Evolutionary conservation across 1,140 invertebrate genomes (phyloP), one percentile per base, ranked within the genome.

Genomic region (Ephestia elutella): DNA sequence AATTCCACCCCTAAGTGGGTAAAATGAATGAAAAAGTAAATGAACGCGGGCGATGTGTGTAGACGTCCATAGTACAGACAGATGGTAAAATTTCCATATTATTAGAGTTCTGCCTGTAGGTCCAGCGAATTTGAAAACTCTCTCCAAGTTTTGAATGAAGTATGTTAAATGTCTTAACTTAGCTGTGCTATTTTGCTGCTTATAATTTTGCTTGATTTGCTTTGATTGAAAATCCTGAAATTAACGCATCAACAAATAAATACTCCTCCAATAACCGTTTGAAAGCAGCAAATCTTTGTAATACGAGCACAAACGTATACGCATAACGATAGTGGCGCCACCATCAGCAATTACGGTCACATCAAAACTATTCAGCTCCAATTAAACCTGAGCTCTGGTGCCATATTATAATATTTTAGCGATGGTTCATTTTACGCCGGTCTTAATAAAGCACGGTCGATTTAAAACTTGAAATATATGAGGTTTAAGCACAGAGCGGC

Each of bases 391-490:
- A 62, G 1, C 60, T 18, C n/a, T 54, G 32, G 11, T 8, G 3
- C 10, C 8, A 32, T 28, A 49, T 5, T 0, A 17, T 32, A 15
- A 17, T 1, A 5, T 56, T 5, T 15, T 10, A 28, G 18, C 9
- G 25, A 55, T 4, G 25, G 59, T 10, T 62, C 57, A 32, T 10
- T 13, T 25, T 53, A 61, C n/a, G 58, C 17, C 59, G 59, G 58
- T 57, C 20, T 19, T 13, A 58, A 56, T 65, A 35, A 57, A 63
- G 48, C 35, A 51, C 49, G 56, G 55, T 35, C 57, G 65, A 65
- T 68, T 71, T 65, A 61, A 57, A 62, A 71, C 69, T 71, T 63
- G 54, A 62, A 56, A 51, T 60, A 60, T 60, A 60, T 35, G 56
- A 51, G 19, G 30, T 44, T 56, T 53, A 62, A 60, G 56, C 49